Evolutionary conservation across 2,113 vertebrate species (phyloP).

Genomic region (Maccullochella peelii): DNA sequence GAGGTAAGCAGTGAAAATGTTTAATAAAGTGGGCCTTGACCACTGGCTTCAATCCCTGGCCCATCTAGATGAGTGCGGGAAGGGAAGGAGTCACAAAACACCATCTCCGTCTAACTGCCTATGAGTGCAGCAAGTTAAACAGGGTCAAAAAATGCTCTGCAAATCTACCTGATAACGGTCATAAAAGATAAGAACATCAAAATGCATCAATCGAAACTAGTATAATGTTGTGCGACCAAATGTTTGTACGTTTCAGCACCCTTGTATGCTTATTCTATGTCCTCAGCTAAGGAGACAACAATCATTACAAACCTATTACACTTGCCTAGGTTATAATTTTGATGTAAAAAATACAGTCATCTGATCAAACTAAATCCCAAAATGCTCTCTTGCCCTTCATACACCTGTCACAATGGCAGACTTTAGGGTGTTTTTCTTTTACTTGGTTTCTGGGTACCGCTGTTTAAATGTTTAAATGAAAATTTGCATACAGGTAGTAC

Average conservation of each 20-base stretch:
- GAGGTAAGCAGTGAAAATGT: slow-evolving; percentile 11
- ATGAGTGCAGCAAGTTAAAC: neutral
- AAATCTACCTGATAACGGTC: neutral
- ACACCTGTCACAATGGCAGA: neutral
- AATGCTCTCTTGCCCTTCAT: neutral
- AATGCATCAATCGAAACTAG: neutral
- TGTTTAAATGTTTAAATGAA: no score
- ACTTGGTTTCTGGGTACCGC: neutral
- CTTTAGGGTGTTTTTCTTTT: neutral
- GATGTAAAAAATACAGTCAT: neutral
- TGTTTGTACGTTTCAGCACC: neutral
- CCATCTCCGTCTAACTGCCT: neutral
- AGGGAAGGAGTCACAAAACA: neutral
- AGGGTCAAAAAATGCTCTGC: neutral
- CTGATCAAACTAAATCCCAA: neutral
- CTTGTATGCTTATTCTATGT: neutral
- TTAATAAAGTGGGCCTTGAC: slow-evolving; percentile 3
- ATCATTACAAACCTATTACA: neutral
- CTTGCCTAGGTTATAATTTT: neutral
- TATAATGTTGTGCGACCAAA: neutral
- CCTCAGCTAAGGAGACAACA: neutral
- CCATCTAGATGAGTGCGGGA: neutral
- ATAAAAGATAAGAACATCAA: neutral
- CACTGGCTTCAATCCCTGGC: neutral
- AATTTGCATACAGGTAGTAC: neutral